Base-by-base conservation (phyloP, 2,888 invertebrate genomes). In the Nomada goodeniana region DNA sequence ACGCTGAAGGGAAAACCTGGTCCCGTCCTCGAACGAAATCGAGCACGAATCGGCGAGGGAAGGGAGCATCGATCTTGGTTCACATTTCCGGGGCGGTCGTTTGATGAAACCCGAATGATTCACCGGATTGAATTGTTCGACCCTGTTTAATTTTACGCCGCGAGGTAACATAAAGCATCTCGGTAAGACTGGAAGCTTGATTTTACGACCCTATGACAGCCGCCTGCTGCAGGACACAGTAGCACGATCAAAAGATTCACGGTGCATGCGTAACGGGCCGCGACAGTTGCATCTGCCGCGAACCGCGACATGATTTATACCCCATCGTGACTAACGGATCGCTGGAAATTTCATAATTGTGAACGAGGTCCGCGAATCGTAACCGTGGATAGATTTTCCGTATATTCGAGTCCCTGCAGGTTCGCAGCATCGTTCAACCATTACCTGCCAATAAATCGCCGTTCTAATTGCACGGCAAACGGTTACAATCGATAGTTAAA, bases 241-340 rank as follows among this genome's bases (percentile, higher is more conserved):
- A 23, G 42, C 5, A 10, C 57, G 70, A 81, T 70, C 70, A 60
- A 50, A 76, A 68, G 67, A 68, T 47, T 64, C 53, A 67, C 67
- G 68, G 44, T 64, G 67, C 63, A 65, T 72, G 80, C 29, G 81
- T 87, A 87, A 87, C 87, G 87, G 88, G 29, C 79, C 63, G 44
- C 52, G 76, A 81, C 84, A 84, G 84, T 84, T 84, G 88, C 88
- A 84, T 85, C 85, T 78, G 78, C 72, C 67, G 76, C 29, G 72
- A 68, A 78, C 76, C 70, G 65, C 70, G 63, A 63, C 70, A 63
- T 82, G 87, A 86, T 86, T 88, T 88, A 82, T 81, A 76, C 78
- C 74, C 74, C 82, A 55, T 77, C 75, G 63, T 63, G 80, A 68
- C 57, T 87, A 87, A 87, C 87, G 87, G 87, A 52, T 88, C 76